Base-by-base conservation (phyloP, 1,140 invertebrate species). In the Leptinotarsa lineolata region DNA sequence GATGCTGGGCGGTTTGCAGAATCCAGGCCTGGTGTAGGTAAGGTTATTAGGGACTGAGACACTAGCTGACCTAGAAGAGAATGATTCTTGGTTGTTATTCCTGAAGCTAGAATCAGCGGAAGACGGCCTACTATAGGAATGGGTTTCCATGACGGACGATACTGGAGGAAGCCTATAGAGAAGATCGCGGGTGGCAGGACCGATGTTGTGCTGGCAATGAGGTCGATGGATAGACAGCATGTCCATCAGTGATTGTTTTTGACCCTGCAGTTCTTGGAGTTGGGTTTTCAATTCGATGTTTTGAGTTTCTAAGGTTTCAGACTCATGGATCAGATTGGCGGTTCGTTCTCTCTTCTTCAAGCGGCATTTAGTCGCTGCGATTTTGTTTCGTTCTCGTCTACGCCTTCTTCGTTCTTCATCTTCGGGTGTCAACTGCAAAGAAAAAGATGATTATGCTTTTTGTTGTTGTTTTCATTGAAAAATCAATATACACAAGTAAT, bases 351-450 rank as follows among this genome's bases (percentile, higher is more conserved):
- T 91, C 84, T 97, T 97, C 88, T 97, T 97, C 87, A 95, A 89
- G 68, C 96, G 90, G 84, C 96, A 97, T 84, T 97, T 97, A 20
- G 96, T 97, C 13, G 96, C 96, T 18, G 96, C 96, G 60, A 97
- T 93, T 88, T 97, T 97, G 85, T 98, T 97, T 68, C 95, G 88
- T 85, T 97, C 95, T 75, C 96, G 89, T 79, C 95, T 88, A 68
- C 94, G 87, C 63, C 92, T 86, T 68, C 95, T 88, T 30, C 93
- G 88, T 79, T 96, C 95, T 86, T 97, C 95, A 79, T 97, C 96
- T 87, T 97, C 95, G 18, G 94, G 91, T 13, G 95, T 97, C 74
- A 97, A 85, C 94, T 95, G 84, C 5, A 87, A 73, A 66, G 6
- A 54, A 13, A 54, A 16, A n/a, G 18, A 72, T 0, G 16, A 16